A percentile compares a stretch with the other conserved stretches of the same genome.
phyloP scores from a whole-genome alignment of 1,140 invertebrate species.

The Lasioglossum albipes region DNA sequence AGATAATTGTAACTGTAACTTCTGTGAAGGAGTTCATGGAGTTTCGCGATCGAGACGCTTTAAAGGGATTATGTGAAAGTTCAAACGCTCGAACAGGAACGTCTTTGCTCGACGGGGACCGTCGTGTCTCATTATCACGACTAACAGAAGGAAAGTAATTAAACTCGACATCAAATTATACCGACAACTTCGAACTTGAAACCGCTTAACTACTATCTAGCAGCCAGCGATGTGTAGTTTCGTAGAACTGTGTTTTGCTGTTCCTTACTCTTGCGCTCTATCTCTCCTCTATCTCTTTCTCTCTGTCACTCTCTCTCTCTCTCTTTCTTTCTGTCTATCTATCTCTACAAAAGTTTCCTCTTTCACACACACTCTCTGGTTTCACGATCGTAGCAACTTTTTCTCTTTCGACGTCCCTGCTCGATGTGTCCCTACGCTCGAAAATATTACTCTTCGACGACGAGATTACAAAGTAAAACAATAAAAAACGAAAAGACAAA shows the following conservation, averaged over 20 bases:
- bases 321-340: neutral
- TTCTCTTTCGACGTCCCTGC: conserved; percentile 3
- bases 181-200: conserved; percentile 10
- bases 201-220: conserved; percentile 24
- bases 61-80: neutral
- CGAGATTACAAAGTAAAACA: no score
- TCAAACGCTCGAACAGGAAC: neutral
- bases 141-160: conserved; percentile 1
- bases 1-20: no score
- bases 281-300: neutral
- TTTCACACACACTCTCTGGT: neutral
- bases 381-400: conserved; percentile 40
- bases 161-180: neutral
- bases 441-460: conserved; percentile 29
- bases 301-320: neutral
- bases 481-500: conserved; percentile 1
- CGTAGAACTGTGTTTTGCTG: conserved; percentile 21
- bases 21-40: no score
- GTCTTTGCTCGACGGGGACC: neutral
- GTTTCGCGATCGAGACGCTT: neutral
- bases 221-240: conserved; percentile 12
- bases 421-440: conserved; percentile 23
- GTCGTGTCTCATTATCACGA: neutral
- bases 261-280: conserved; percentile 1
- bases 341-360: no score